Evolutionary conservation across 1,140 invertebrate species (phyloP), one percentile per base, ranked within the genome.

Genomic region (Bicyclus anynana): DNA sequence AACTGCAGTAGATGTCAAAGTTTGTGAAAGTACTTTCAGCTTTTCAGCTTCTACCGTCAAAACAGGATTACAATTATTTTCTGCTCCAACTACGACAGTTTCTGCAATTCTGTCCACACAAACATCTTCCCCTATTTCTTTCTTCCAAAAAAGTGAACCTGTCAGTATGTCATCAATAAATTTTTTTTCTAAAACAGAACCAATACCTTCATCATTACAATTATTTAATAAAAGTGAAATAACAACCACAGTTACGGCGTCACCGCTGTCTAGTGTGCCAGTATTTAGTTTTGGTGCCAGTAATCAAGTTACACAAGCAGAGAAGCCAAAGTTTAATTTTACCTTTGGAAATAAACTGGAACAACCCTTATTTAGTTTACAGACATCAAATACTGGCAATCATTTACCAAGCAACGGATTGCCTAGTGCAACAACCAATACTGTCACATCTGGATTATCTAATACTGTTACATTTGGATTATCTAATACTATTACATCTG

Each of bases 271-370:
- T 2, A 27, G 67, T n/a, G 38, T 66, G 10, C 65, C 80, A 21
- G 29, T 80, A 27, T 85, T 83, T 49, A 79, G 64, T 61, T 83
- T 85, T 51, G 70, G 69, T 5, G 53, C 29, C 10, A 73, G 61
- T 42, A 40, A 47, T 29, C 59, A 42, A 53, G 62, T 38, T 53
- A 7, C 42, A 20, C 50, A 65, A 66, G 17, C 48, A 5, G 75
- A 80, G 1, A 75, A 77, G 52, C 71, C 81, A 2, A 76, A 77
- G 56, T 81, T 81, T 42, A 72, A 61, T 35, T 82, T 84, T 38
- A 70, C 62, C 13, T 84, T 82, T 63, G 71, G 74, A 9, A 61
- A 69, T 44, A 68, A 68, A 48, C 55, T 57, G 53, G 70, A 72
- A 29, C 38, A 65, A 14, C 26, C 66, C 4, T 9, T 72, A 13